A percentile compares a stretch with the other conserved stretches of the same genome.
Evolutionary conservation across 2,888 invertebrate genomes (phyloP).

Genomic region (Heterodera filipjevi): DNA sequence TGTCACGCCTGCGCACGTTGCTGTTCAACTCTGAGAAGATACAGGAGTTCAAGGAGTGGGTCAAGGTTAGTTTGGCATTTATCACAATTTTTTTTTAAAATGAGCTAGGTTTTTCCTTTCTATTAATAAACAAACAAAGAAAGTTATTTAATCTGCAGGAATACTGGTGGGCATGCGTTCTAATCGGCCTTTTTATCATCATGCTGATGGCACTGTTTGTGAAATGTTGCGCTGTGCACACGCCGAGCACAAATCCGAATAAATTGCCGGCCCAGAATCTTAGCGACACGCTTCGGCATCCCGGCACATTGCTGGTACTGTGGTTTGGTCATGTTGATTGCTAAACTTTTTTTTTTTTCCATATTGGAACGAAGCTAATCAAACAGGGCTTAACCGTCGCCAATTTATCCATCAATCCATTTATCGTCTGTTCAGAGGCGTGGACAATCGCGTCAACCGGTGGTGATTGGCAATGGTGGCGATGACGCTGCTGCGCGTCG

Average conservation of each 20-base stretch:
- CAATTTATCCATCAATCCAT: too few relatives aligned
- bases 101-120: not conserved
- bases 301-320: constrained; percentile 52
- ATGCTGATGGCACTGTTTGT: constrained; percentile 97
- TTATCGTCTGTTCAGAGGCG: constrained; percentile 14
- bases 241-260: constrained; percentile 97
- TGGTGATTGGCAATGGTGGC: not conserved
- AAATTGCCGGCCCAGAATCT: constrained; percentile 90
- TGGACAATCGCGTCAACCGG: not conserved
- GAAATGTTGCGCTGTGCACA: constrained; percentile 99
- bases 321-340: not conserved
- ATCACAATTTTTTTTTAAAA: not conserved
- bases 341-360: not conserved
- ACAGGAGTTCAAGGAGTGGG: constrained; percentile 36
- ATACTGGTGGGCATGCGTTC: constrained; percentile 91
- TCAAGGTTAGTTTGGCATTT: constrained; percentile 4
- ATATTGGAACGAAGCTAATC: too few relatives aligned
- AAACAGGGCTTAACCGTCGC: too few relatives aligned
- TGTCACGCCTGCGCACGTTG: constrained; percentile 92
- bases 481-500: not conserved
- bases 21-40: constrained; percentile 65
- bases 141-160: constrained; percentile 69
- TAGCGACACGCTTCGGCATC: constrained; percentile 75
- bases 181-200: constrained; percentile 87
- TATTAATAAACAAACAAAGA: not conserved